Evolutionary conservation across 2,888 invertebrate genomes (phyloP), one percentile per base, ranked within the genome.

Genomic region (Adineta ricciae): DNA sequence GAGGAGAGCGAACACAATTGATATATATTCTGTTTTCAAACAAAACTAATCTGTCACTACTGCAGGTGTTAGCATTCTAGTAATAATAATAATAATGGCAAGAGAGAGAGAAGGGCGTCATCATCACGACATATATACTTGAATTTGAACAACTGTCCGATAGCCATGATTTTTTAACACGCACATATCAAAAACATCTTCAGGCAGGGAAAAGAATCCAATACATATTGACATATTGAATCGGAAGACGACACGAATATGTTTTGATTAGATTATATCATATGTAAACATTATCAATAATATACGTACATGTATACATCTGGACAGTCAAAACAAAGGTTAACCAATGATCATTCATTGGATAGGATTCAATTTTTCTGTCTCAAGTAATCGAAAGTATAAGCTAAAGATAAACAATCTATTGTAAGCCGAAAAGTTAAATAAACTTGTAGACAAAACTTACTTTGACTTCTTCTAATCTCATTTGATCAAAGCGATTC

Each of bases 181-280:
- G 32, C 19, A 36, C 32, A 32, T 27, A 64, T 24, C 16, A 64
- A 64, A 5, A 64, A 64, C 27, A 64, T 64, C 64, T 64, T 36
- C 2, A 36, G 32, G 64, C 32, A 64, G 27, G 16, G 2, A 27
- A 14, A 64, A 64, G 64, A 46, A 46, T 46, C 5, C 8, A 46
- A 46, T 46, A 46, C 11, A 46, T 64, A 64, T 64, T 64, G 11
- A 32, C 32, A 64, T 27, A 32, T 64, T 32, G 27, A 64, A 64
- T 64, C 11, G 27, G 27, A 27, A 32, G 64, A 64, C 32, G 32
- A 64, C 64, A 64, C 5, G 2, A 64, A 64, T 4, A 19, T 64
- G 64, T 64, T 64, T 64, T 64, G 64, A 64, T 64, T 64, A 64
- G 5, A 64, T 64, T 64, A 32, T 64, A 64, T 64, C 64, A 64